Conservation (phyloP, 1,140 invertebrate genomes). For the Cydia pomonella region DNA sequence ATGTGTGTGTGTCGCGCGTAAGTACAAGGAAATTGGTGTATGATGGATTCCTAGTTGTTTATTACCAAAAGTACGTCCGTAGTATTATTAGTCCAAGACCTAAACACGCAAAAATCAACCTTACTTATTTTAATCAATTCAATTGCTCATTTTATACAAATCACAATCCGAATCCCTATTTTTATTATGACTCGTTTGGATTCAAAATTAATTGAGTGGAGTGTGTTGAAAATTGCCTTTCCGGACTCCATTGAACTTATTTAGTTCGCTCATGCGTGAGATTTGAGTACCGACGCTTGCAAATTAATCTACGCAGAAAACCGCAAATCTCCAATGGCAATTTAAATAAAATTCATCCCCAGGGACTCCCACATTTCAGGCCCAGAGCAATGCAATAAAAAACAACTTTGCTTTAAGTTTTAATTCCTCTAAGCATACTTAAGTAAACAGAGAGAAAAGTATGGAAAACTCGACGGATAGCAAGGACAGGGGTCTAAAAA, state of each 20-base stretch:
- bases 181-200: constrained; percentile 11
- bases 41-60: too few species aligned
- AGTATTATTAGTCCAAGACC: too few species aligned
- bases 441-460: constrained; percentile 56
- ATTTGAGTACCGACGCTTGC: constrained; percentile 1
- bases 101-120: too few species aligned
- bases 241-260: constrained; percentile 28
- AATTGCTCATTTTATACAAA: background rate
- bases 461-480: constrained; percentile 50
- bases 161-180: background rate
- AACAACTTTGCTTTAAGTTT: constrained; percentile 57
- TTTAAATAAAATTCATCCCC: constrained; percentile 29
- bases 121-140: too few species aligned
- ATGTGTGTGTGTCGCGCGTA: too few species aligned
- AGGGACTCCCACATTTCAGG: constrained; percentile 28
- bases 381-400: constrained; percentile 37
- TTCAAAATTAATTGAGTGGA: constrained; percentile 23
- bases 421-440: constrained; percentile 58
- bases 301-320: constrained; percentile 11
- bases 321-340: constrained; percentile 11
- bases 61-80: too few species aligned
- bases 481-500: constrained; percentile 43
- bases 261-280: constrained; percentile 24
- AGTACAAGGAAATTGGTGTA: too few species aligned
- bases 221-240: constrained; percentile 32